A percentile compares a stretch with the other conserved stretches of the same genome.
Evolutionary conservation across 2,797 vertebrate genomes (phyloP).

Genomic region (Ispidina lecontei): DNA sequence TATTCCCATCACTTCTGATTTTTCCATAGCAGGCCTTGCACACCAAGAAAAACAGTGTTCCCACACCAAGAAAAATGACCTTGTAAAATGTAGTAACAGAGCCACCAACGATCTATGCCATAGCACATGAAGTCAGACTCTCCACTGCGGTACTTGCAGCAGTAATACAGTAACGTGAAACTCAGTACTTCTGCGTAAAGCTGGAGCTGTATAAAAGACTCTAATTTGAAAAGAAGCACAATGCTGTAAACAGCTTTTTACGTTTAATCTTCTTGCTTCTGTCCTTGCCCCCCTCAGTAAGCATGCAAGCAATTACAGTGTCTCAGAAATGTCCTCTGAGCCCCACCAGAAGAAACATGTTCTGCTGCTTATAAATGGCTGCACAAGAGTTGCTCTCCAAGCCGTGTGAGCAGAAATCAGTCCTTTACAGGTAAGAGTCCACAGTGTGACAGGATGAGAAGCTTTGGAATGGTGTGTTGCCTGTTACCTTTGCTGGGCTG

Average conservation of each 20-base stretch:
- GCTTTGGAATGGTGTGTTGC: not conserved
- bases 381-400: not conserved
- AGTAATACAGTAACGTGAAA: not conserved
- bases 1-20: slow-evolving; percentile 27
- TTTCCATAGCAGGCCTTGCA: not conserved
- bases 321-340: not conserved
- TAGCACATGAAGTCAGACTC: slow-evolving; percentile 41
- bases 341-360: not conserved
- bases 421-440: not conserved
- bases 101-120: slow-evolving; percentile 34
- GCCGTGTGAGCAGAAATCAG: fast-evolving
- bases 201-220: not conserved
- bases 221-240: not conserved
- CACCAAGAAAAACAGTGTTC: slow-evolving; percentile 57
- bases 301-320: not conserved
- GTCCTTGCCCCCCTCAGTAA: not conserved
- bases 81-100: slow-evolving; percentile 15
- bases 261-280: not conserved
- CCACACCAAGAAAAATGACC: slow-evolving; percentile 36
- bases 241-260: not conserved
- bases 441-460: fast-evolving
- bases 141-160: not conserved
- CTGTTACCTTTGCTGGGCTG: not conserved
- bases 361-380: not conserved
- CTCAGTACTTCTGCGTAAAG: not conserved